Base-by-base conservation (phyloP, 2,888 invertebrate genomes). In the Drosophila pegasa region DNA sequence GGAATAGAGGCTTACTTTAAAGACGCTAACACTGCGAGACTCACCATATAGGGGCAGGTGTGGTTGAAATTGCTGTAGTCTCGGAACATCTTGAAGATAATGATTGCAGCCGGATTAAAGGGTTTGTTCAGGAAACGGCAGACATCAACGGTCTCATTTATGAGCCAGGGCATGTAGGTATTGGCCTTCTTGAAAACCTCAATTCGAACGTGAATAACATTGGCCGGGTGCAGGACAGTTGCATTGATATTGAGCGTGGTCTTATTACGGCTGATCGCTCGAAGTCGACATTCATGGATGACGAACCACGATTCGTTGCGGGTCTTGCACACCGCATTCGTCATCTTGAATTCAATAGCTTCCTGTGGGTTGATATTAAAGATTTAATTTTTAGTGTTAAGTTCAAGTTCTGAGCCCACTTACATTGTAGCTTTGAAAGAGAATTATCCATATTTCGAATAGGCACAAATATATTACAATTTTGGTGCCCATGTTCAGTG, bases 121-220 rank as follows among this genome's bases (percentile, higher is more conserved):
- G 20, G 37, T 5, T 14, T 37, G 1, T 14, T 27, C 3, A 51
- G 0, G 25, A 37, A 51, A 2, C 27, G 51, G 3, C 51, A 51
- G 8, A 12, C 12, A 27, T 83, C 70, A 10, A 83, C 1, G 2
- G 38, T 9, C 0, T 2, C 2, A 2, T 67, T 52, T 2, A 58
- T 9, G 0, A 80, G n/a, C 64, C 74, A 82, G 0, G 73, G 75
- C 29, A 70, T 66, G 14, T 70, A 82, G 2, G 66, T 70, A n/a
- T 51, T 85, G 0, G 48, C 75, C 20, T 68, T 68, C 9, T 70
- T 55, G 1, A 67, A 51, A 0, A 71, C 0, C 14, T 51, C 20
- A 3, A 20, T n/a, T 25, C 45, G 25, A 8, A 51, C 3, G 35
- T 2, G 25, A 73, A 83, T 47, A 1, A 55, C 10, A 7, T 65